Conservation (phyloP, 2,113 vertebrate genomes). For the Eonycteris spelaea region DNA sequence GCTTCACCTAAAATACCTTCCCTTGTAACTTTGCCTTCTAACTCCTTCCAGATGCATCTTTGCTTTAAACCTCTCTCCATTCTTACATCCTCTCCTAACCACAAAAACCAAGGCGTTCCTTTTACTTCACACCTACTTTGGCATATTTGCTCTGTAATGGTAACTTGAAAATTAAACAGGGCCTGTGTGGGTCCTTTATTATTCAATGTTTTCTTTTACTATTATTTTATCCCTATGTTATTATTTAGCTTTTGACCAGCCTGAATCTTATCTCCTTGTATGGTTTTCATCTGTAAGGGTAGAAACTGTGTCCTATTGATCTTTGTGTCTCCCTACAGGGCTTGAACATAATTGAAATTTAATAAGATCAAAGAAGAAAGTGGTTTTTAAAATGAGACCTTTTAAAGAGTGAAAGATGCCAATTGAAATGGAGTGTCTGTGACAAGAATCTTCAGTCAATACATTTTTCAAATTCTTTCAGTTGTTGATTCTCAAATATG, state of each 20-base stretch:
- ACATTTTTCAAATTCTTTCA: constrained; percentile 62
- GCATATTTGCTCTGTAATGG: not conserved
- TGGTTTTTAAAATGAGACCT: constrained; percentile 41
- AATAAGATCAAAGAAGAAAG: constrained; percentile 40
- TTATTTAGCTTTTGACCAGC: not conserved
- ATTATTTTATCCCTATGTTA: constrained; percentile 10
- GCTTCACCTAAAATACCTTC: not conserved
- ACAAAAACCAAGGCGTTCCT: not conserved
- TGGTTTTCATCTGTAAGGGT: constrained; percentile 29
- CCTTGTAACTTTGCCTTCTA: not conserved
- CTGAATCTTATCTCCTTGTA: not conserved
- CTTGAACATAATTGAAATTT: constrained; percentile 37
- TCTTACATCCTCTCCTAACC: not conserved
- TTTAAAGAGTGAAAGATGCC: constrained; percentile 46
- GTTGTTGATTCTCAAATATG: constrained; percentile 65
- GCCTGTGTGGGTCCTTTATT: not conserved
- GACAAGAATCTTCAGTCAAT: constrained; percentile 61
- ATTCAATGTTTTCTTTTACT: constrained; percentile 15
- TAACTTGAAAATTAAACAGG: constrained; percentile 41
- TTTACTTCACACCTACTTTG: not conserved
- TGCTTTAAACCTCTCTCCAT: constrained; percentile 2
- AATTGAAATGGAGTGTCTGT: constrained; percentile 55
- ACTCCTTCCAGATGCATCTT: not conserved
- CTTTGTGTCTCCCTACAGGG: constrained; percentile 17
- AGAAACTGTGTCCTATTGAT: constrained; percentile 13